Evolutionary conservation across 2,797 vertebrate genomes (phyloP).

Genomic region (Premnoplex brunnescens): DNA sequence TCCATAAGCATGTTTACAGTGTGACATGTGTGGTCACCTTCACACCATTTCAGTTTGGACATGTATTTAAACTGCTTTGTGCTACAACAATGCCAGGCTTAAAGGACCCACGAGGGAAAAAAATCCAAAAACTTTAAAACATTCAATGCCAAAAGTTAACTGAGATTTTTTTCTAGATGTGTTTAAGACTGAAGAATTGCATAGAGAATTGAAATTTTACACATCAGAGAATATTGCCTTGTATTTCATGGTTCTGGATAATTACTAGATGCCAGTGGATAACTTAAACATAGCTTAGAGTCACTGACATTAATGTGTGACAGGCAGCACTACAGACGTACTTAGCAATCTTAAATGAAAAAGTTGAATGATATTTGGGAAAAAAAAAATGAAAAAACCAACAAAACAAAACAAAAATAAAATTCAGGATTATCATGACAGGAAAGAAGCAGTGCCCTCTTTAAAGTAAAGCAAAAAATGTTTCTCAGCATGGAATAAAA

Average conservation of each 20-base stretch:
- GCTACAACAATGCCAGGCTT: background rate
- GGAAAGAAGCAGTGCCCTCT: conserved; percentile 20
- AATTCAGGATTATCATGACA: conserved; percentile 28
- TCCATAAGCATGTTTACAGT: background rate
- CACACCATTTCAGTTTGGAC: background rate
- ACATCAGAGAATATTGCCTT: conserved; percentile 80
- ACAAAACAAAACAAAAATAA: conserved; percentile 1
- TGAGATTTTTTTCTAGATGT: conserved; percentile 43
- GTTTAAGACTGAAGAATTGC: conserved; percentile 70
- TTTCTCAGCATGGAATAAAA: background rate
- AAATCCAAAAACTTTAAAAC: background rate
- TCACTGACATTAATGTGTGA: conserved; percentile 81
- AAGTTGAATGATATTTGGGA: conserved; percentile 65
- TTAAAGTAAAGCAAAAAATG: conserved; percentile 17
- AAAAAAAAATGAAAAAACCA: background rate
- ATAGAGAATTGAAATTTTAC: conserved; percentile 78
- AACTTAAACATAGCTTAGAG: conserved; percentile 83
- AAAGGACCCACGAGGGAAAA: background rate
- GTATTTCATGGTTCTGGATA: conserved; percentile 79
- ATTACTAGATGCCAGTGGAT: conserved; percentile 85
- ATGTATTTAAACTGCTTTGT: background rate
- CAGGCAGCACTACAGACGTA: conserved; percentile 72
- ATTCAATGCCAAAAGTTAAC: conserved; percentile 51
- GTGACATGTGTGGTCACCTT: background rate
- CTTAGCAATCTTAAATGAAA: conserved; percentile 74